Conservation (phyloP, 1,140 invertebrate genomes). For the honey bee (Apis mellifera) region DNA sequence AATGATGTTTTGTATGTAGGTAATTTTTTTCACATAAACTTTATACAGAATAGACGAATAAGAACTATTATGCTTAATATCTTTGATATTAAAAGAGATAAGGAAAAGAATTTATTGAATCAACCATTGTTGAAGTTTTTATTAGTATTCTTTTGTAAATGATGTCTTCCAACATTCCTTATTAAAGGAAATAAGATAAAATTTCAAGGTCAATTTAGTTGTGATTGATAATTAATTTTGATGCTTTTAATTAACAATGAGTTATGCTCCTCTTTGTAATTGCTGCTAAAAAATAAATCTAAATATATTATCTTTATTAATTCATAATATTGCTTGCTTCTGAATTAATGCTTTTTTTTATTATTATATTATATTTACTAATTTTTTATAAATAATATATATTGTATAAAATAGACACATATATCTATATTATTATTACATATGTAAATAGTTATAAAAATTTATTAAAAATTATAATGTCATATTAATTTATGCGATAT, state of each 20-base stretch:
- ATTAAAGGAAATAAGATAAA: not conserved
- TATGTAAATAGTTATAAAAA: too few relatives aligned
- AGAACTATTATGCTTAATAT: not conserved
- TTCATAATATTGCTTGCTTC: not conserved
- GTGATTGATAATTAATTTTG: too few relatives aligned
- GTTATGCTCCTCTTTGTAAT: not conserved
- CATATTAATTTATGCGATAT: too few relatives aligned
- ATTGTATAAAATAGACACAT: too few relatives aligned
- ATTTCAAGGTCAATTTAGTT: not conserved
- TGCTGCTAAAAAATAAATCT: not conserved
- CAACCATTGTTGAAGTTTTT: not conserved
- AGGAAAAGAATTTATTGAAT: constrained; percentile 3
- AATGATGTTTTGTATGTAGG: not conserved
- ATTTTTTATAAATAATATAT: not conserved
- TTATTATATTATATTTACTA: not conserved
- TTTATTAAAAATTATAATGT: too few relatives aligned
- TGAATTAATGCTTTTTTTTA: not conserved
- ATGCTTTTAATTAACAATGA: too few relatives aligned
- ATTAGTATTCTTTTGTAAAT: too few relatives aligned
- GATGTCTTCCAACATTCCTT: not conserved
- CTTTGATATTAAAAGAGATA: not conserved
- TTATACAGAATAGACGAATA: not conserved
- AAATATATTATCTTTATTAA: not conserved
- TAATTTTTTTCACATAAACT: not conserved
- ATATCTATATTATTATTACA: not conserved